Evolutionary conservation across 2,113 vertebrate species (phyloP), one percentile per base, ranked within the genome.

Genomic region (Hydrochoerus hydrochaeris): DNA sequence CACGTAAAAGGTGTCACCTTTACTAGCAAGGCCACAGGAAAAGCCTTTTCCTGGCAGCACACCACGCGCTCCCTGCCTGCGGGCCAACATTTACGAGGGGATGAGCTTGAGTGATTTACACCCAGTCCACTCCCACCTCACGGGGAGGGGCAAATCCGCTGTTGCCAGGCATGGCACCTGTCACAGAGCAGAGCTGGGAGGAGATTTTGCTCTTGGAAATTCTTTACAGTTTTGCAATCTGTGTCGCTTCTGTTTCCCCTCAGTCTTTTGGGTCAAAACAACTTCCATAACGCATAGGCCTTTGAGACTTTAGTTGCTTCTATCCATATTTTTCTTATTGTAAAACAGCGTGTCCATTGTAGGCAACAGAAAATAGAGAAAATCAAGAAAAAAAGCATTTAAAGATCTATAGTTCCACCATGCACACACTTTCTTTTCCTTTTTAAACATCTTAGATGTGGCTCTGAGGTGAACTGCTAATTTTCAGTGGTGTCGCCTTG

Each of bases 281-380:
- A n/a, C 82, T 86, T 93, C 8, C 93, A 54, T 28, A 49, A 26
- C 77, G 3, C 17, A 38, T 11, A 73, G 22, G 91, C n/a, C n/a
- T 65, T 7, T 91, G 91, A 88, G 26, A 57, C 17, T 26, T 87
- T 60, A 46, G 19, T 32, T 91, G 46, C n/a, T 91, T 88, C 88
- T 4, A 81, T 5, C 24, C 3, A 20, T 28, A 44, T 46, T 95
- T 94, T 46, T 86, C 32, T 95, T 35, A 38, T 83, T 73, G 10
- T 83, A 69, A 92, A 95, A 80, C 5, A 44, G 54, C 2, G 17
- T 93, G 24, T 35, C 90, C 11, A 35, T 57, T 77, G 28, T 6
- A 82, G 63, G 60, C 38, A 94, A 54, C 35, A 73, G 54, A 41
- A 94, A 94, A 63, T 26, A 93, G 78, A 90, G 41, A 32, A 93